These are phyloP conservation scores for Pardalotus punctatus DNA, from an alignment of 2,113 vertebrate species.

Conservation along the genomic window DNA sequence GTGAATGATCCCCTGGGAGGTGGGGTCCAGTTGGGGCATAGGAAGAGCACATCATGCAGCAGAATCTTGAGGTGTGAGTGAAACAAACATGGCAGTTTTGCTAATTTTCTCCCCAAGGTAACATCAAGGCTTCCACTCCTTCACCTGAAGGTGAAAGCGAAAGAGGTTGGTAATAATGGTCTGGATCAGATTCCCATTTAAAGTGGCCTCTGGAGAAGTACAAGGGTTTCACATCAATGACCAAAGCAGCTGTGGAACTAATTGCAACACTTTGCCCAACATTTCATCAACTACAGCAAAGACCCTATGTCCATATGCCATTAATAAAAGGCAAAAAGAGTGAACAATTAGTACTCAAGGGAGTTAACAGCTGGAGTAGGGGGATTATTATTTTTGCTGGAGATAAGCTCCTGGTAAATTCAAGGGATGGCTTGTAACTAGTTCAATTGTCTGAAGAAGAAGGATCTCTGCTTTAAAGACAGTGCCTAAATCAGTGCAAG, in stretches of 20 bases:
- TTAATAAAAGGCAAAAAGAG: background rate
- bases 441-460: background rate
- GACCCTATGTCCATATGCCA: background rate
- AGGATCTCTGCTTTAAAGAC: background rate
- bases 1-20: background rate
- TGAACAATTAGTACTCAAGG: background rate
- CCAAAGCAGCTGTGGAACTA: slow-evolving; percentile 41
- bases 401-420: background rate
- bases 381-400: background rate
- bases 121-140: background rate
- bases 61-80: background rate
- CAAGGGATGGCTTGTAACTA: background rate
- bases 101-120: background rate
- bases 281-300: background rate
- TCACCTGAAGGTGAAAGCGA: background rate
- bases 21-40: background rate
- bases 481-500: background rate
- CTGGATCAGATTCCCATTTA: background rate
- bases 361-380: background rate
- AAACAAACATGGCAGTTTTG: background rate
- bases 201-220: background rate
- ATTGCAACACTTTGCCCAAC: background rate
- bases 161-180: background rate
- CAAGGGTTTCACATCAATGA: background rate
- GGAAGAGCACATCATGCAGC: background rate